These are phyloP conservation scores for Mnemiopsis leidyi DNA, from an alignment of 37 sponge, comb jelly and placozoan species.

Conservation along the genomic window DNA sequence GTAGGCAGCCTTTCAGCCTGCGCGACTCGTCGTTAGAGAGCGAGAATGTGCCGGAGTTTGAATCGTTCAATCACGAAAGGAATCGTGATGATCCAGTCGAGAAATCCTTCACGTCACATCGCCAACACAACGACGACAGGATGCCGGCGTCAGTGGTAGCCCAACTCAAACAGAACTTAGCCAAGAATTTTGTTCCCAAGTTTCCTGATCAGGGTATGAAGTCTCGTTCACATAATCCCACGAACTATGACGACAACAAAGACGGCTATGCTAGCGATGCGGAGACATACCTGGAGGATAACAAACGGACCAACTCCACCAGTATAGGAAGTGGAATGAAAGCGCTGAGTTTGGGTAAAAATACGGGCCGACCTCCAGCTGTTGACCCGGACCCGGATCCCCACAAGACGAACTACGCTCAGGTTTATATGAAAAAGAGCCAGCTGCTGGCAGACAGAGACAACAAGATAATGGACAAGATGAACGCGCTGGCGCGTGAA, in stretches of 20 bases:
- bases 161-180: constrained; percentile 43
- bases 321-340: background rate
- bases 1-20: background rate
- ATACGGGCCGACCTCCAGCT: background rate
- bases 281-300: constrained; percentile 38
- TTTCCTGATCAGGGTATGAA: background rate
- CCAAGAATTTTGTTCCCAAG: constrained; percentile 57
- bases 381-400: background rate
- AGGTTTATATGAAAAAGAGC: constrained; percentile 44
- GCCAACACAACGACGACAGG: background rate
- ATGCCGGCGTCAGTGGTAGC: constrained; percentile 52
- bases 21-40: background rate
- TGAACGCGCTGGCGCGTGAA: background rate
- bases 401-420: constrained; percentile 47
- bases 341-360: background rate
- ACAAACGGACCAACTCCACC: background rate
- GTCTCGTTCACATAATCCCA: background rate
- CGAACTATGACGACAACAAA: background rate
- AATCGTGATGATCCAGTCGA: background rate
- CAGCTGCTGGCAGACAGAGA: background rate
- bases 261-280: constrained; percentile 9
- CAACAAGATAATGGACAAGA: background rate
- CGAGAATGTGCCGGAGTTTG: background rate
- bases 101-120: background rate
- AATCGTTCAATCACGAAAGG: background rate